phyloP scores from a whole-genome alignment of 2,113 vertebrate genomes.

The Leptodactylus fuscus region DNA sequence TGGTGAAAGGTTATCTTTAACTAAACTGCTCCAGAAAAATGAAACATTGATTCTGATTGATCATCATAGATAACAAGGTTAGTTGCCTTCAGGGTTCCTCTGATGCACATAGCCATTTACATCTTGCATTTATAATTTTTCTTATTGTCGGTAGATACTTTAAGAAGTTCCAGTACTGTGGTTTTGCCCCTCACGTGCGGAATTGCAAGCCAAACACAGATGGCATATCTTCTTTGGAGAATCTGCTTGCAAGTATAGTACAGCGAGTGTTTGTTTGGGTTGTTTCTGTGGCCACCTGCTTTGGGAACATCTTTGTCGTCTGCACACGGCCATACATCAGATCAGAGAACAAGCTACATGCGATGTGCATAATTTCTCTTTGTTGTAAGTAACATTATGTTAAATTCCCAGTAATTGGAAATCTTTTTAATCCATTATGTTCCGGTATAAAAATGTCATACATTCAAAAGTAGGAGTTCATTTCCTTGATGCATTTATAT shows the following conservation, averaged over 20 bases:
- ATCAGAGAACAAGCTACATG: slow-evolving; percentile 94
- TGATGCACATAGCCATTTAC: no score
- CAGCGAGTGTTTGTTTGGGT: slow-evolving; percentile 97
- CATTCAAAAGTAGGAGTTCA: background rate
- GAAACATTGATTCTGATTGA: no score
- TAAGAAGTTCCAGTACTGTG: slow-evolving; percentile 98
- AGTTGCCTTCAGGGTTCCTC: no score
- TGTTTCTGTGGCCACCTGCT: slow-evolving; percentile 93
- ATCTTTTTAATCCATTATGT: background rate
- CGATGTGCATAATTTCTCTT: slow-evolving; percentile 94
- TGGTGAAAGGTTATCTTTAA: no score
- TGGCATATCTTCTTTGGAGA: slow-evolving; percentile 94
- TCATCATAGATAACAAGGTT: no score
- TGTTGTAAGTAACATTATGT: slow-evolving; percentile 87
- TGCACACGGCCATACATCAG: slow-evolving; percentile 93
- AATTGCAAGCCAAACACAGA: slow-evolving; percentile 97
- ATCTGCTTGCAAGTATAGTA: slow-evolving; percentile 91
- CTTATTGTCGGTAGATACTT: slow-evolving; percentile 81
- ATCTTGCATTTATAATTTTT: background rate
- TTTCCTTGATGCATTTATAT: background rate
- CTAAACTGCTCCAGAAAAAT: no score
- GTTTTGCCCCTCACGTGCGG: slow-evolving; percentile 93
- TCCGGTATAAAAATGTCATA: no score
- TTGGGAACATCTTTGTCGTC: slow-evolving; percentile 96
- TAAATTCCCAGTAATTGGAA: background rate